Evolutionary conservation across 1,140 invertebrate genomes (phyloP).

Genomic region (Drosophila neocordata): DNA sequence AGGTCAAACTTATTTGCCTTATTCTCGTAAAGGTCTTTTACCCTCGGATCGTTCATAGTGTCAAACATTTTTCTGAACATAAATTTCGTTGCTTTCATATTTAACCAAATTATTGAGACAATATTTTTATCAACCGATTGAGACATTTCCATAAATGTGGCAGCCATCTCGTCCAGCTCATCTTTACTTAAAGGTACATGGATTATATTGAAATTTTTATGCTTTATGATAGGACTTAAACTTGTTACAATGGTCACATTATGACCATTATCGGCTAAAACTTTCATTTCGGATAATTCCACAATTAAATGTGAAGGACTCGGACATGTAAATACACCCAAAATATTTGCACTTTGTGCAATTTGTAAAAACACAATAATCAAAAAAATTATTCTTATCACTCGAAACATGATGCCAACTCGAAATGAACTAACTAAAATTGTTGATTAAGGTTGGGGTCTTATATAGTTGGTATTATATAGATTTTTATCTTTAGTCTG

Average conservation of each 20-base stretch:
- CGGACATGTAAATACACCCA: conserved; percentile 44
- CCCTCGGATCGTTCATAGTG: conserved; percentile 24
- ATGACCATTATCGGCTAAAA: conserved; percentile 52
- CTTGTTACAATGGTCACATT: conserved; percentile 48
- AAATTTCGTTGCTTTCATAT: background rate
- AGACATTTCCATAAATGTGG: conserved; percentile 21
- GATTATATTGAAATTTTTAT: conserved; percentile 40
- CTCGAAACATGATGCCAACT: background rate
- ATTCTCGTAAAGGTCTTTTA: conserved; percentile 30
- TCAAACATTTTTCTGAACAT: conserved; percentile 29
- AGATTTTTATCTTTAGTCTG: background rate
- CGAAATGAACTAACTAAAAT: background rate
- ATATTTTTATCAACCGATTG: conserved; percentile 22
- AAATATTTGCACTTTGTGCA: conserved; percentile 36
- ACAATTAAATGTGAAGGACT: conserved; percentile 55
- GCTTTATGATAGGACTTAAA: conserved; percentile 25
- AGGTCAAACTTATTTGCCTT: conserved; percentile 43
- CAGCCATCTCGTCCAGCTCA: conserved; percentile 1
- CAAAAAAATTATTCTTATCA: background rate
- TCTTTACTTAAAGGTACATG: conserved; percentile 29
- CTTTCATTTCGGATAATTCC: conserved; percentile 31
- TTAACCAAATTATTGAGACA: conserved; percentile 1
- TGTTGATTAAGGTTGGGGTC: background rate
- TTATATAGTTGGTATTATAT: background rate
- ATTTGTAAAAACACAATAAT: background rate